Conservation (phyloP, 2,888 invertebrate genomes). For the Cistogaster globosa region DNA sequence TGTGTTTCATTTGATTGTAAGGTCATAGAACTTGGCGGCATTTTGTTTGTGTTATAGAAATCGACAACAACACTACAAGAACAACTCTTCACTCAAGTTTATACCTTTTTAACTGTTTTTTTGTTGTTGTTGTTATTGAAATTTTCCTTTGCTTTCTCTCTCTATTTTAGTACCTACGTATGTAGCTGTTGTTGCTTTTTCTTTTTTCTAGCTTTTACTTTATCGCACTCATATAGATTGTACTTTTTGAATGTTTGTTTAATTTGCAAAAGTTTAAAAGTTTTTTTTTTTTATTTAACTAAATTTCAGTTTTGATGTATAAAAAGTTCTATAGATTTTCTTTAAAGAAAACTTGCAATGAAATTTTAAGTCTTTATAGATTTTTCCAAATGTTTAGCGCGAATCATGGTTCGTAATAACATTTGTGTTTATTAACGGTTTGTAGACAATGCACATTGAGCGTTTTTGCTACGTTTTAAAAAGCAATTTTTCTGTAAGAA, state of each 20-base stretch:
- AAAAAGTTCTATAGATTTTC: too few relatives aligned
- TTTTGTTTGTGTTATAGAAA: slow-evolving; percentile 70
- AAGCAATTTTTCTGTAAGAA: background rate
- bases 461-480: too few relatives aligned
- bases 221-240: slow-evolving; percentile 3
- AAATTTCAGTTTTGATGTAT: background rate
- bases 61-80: slow-evolving; percentile 55
- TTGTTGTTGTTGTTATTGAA: background rate
- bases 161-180: slow-evolving; percentile 10
- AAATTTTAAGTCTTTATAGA: too few relatives aligned
- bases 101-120: slow-evolving; percentile 62
- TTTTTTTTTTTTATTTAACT: background rate
- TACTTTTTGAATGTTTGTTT: slow-evolving; percentile 5
- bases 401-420: background rate
- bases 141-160: slow-evolving; percentile 5
- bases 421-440: background rate
- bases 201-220: slow-evolving; percentile 49
- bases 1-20: slow-evolving; percentile 78
- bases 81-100: slow-evolving; percentile 65
- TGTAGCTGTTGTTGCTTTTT: slow-evolving; percentile 8
- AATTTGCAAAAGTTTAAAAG: slow-evolving; percentile 3
- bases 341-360: too few relatives aligned
- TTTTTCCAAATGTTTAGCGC: too few relatives aligned
- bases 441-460: too few relatives aligned
- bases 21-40: slow-evolving; percentile 80